Evolutionary conservation across 2,797 vertebrate species (phyloP), one percentile per base, ranked within the genome.

Genomic region (Enteromius unitaeniatus): DNA sequence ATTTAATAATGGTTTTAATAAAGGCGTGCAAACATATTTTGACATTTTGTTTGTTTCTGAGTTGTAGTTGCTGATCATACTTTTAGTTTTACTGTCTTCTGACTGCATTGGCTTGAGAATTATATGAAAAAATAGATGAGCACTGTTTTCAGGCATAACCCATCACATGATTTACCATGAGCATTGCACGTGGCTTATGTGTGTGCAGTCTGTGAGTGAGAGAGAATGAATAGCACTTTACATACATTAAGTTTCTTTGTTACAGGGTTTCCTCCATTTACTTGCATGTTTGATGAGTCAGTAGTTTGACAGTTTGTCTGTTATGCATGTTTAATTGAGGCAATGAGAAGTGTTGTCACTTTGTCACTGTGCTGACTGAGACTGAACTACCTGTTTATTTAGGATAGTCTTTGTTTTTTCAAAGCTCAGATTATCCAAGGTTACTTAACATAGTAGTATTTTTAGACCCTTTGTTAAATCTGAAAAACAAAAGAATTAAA

Each of bases 151-250:
- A 45, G 45, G 84, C 90, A 89, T 86, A 65, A 55, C 14, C 83
- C 83, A 79, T 91, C 92, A 92, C 91, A 93, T 92, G 93, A 93
- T 83, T 87, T 82, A 47, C 87, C 81, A 87, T 88, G 83, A 89
- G 87, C 79, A 83, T 64, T 89, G 87, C 93, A 94, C 86, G 86
- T 93, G 93, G 90, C 88, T 64, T 60, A 64, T 76, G 55, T 78
- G 79, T 77, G 82, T 74, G 55, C 68, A 67, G 37, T 47, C 62
- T 83, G 65, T 75, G 79, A 79, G 68, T 26, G 67, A 42, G 70
- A 84, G 73, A 86, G 80, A 84, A 85, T 85, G 73, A 85, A 81
- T 68, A 49, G 7, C 62, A 64, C 9, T 40, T 67, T 72, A 80
- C 79, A 79, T 81, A 87, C 85, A 73, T 85, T 86, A 77, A 82